These are phyloP conservation scores for Sylvietta virens DNA, from an alignment of 2,113 vertebrate genomes.

Conservation along the genomic window DNA sequence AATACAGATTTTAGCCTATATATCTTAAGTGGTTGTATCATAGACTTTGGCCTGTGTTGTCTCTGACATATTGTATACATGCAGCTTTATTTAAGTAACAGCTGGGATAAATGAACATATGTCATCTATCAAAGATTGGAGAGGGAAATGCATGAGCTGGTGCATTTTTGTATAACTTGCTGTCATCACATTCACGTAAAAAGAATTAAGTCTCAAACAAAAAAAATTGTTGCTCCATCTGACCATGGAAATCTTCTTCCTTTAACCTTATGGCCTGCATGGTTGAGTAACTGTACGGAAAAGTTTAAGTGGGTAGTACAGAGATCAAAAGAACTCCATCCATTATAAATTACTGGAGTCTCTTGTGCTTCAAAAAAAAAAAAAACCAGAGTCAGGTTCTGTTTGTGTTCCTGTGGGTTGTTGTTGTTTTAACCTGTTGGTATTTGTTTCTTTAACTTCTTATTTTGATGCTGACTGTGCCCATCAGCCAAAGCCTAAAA, in stretches of 20 bases:
- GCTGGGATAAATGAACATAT: slow-evolving; percentile 38
- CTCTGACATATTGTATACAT: slow-evolving; percentile 11
- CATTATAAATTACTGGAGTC: slow-evolving; percentile 22
- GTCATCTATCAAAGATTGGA: slow-evolving; percentile 39
- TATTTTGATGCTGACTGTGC: background rate
- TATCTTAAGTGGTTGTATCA: background rate
- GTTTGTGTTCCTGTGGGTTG: slow-evolving; percentile 1
- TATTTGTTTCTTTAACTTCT: slow-evolving; percentile 24
- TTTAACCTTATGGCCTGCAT: slow-evolving; percentile 46
- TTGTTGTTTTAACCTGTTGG: slow-evolving; percentile 20
- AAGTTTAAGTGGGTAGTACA: slow-evolving; percentile 16
- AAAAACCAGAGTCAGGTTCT: background rate
- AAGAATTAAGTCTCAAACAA: slow-evolving; percentile 19
- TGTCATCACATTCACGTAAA: slow-evolving; percentile 39
- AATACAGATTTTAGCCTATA: background rate
- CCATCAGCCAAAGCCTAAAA: background rate
- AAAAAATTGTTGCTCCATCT: slow-evolving; percentile 11
- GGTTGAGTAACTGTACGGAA: slow-evolving; percentile 28
- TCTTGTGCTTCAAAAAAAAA: background rate
- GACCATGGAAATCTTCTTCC: slow-evolving; percentile 49
- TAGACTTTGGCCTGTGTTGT: background rate
- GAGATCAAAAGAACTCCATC: slow-evolving; percentile 45
- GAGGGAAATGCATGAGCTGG: background rate
- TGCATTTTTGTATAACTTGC: slow-evolving; percentile 44
- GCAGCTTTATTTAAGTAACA: slow-evolving; percentile 52